phyloP scores from a whole-genome alignment of 2,888 invertebrate species.

The Eustalomyia histrio region DNA sequence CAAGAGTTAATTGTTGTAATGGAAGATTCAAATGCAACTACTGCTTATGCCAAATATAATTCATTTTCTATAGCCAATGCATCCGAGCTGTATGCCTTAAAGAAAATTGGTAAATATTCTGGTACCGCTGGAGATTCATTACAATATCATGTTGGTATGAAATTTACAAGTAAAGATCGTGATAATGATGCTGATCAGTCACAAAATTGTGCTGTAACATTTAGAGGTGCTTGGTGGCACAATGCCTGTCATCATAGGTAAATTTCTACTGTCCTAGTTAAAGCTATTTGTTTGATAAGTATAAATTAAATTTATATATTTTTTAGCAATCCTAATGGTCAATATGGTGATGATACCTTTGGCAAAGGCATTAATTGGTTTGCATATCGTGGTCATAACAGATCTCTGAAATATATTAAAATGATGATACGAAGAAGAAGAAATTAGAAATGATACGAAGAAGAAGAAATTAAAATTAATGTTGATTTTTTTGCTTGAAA shows the following conservation, averaged over 20 bases:
- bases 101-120: conserved; percentile 17
- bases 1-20: conserved; percentile 83
- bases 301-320: not conserved
- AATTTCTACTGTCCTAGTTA: not conserved
- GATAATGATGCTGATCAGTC: conserved; percentile 7
- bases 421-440: conserved; percentile 36
- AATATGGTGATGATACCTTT: conserved; percentile 22
- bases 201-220: conserved; percentile 11
- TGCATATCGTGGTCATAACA: not conserved
- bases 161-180: conserved; percentile 31
- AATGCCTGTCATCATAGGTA: not conserved
- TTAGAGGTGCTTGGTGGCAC: conserved; percentile 43
- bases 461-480: too few species aligned
- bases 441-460: not conserved
- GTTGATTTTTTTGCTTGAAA: too few species aligned
- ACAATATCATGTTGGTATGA: not conserved
- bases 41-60: conserved; percentile 64
- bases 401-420: conserved; percentile 24
- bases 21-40: conserved; percentile 82
- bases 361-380: conserved; percentile 18
- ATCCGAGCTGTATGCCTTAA: conserved; percentile 14
- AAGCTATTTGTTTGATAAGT: not conserved
- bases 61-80: conserved; percentile 18
- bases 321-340: conserved; percentile 32
- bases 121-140: conserved; percentile 34